Evolutionary conservation across 1,140 invertebrate genomes (phyloP).

Genomic region (Babylonia areolata): DNA sequence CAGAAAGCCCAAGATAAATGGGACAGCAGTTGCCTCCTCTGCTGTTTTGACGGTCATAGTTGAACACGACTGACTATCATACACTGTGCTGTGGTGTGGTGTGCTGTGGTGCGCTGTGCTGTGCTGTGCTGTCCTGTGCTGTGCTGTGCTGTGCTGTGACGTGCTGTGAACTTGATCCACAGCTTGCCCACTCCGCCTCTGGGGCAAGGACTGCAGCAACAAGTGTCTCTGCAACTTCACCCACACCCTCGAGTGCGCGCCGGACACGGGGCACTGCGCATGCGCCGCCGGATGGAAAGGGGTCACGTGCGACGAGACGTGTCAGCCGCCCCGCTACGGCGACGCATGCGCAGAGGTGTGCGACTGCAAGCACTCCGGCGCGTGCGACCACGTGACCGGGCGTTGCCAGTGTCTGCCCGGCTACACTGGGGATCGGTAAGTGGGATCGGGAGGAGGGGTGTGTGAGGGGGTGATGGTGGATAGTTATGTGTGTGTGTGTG

Average conservation of each 20-base stretch:
- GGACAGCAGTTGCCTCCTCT: too few relatives aligned
- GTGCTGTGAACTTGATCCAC: slow-evolving; percentile 77
- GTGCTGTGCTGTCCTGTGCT: not conserved
- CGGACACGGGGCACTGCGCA: slow-evolving; percentile 87
- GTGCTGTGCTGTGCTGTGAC: too few relatives aligned
- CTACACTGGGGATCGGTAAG: slow-evolving; percentile 4
- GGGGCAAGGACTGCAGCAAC: slow-evolving; percentile 85
- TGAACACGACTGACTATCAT: too few relatives aligned
- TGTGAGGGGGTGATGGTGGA: too few relatives aligned
- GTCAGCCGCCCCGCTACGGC: slow-evolving; percentile 25
- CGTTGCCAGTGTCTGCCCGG: slow-evolving; percentile 78
- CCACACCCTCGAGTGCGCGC: slow-evolving; percentile 82
- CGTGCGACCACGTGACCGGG: slow-evolving; percentile 35
- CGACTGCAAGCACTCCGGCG: not conserved
- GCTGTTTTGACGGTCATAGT: too few relatives aligned
- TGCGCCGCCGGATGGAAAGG: slow-evolving; percentile 82
- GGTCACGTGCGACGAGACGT: slow-evolving; percentile 1
- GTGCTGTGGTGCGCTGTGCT: too few relatives aligned
- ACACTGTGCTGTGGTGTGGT: too few relatives aligned
- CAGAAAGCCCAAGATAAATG: not conserved
- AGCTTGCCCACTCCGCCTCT: slow-evolving; percentile 67
- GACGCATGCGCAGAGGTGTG: slow-evolving; percentile 22
- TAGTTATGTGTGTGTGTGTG: too few relatives aligned
- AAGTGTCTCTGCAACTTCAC: slow-evolving; percentile 87
- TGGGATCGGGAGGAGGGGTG: not conserved